These are phyloP conservation scores for Lichenostomus cassidix DNA, from an alignment of 2,113 vertebrate species.

Conservation along the genomic window DNA sequence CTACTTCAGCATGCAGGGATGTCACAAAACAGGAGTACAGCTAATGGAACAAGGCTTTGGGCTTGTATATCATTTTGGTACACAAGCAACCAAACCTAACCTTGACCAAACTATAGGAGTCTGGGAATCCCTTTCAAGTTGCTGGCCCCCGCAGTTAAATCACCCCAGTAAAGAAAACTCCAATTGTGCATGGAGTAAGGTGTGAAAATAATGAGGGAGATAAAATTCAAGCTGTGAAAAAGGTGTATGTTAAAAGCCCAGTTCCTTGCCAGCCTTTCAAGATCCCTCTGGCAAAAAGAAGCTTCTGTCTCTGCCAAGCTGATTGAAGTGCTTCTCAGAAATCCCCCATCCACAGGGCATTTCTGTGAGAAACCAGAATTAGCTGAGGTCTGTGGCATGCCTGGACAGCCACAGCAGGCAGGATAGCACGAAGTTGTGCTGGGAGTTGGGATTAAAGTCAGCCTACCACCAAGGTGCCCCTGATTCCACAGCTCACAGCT, in stretches of 20 bases:
- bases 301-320: background rate
- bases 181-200: background rate
- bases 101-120: background rate
- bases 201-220: background rate
- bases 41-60: background rate
- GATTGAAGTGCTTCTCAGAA: background rate
- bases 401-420: background rate
- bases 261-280: background rate
- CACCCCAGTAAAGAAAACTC: background rate
- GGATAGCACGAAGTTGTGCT: background rate
- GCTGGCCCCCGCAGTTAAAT: background rate
- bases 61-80: background rate
- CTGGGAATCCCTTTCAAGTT: background rate
- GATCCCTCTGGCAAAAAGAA: background rate
- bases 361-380: background rate
- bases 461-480: background rate
- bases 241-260: background rate
- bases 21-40: background rate
- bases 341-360: background rate
- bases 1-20: background rate
- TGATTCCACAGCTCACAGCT: background rate
- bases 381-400: accelerated
- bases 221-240: background rate
- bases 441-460: background rate
- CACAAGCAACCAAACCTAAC: background rate